Evolutionary conservation across 64 coral and sea anemone genomes (phyloP).

Genomic region (Acropora yongei): DNA sequence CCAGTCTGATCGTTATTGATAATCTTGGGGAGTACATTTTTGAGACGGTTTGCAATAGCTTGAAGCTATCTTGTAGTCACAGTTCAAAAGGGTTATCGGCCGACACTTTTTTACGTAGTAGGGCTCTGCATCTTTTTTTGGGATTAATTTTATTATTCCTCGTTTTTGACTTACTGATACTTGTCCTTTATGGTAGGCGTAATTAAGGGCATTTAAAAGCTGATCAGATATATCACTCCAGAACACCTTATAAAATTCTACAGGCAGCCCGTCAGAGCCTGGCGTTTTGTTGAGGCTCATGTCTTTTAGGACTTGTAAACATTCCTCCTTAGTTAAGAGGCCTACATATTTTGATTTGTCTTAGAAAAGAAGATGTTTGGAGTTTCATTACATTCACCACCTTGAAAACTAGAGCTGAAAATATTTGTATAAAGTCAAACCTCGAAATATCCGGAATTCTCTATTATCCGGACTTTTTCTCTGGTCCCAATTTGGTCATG

Average conservation of each 20-base stretch:
- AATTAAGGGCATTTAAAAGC: background rate
- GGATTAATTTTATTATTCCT: constrained; percentile 5
- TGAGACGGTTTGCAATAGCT: constrained; percentile 36
- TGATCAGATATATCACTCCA: background rate
- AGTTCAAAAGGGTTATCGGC: constrained; percentile 32
- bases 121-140: background rate
- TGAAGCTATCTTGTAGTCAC: constrained; percentile 63
- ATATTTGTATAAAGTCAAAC: background rate
- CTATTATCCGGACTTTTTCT: no score
- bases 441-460: no score
- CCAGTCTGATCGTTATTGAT: background rate
- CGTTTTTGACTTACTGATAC: constrained; percentile 28
- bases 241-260: constrained; percentile 37
- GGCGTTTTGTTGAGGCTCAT: constrained; percentile 20
- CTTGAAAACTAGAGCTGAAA: background rate
- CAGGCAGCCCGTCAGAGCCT: constrained; percentile 25
- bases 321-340: constrained; percentile 20
- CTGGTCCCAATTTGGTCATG: no score
- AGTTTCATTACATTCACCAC: background rate
- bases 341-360: background rate
- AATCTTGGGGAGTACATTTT: background rate
- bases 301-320: constrained; percentile 24
- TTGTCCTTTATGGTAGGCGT: background rate
- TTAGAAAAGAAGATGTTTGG: background rate
- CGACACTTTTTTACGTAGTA: constrained; percentile 15